These are phyloP conservation scores for Castor canadensis DNA, from an alignment of 2,113 vertebrate species.

Conservation along the genomic window DNA sequence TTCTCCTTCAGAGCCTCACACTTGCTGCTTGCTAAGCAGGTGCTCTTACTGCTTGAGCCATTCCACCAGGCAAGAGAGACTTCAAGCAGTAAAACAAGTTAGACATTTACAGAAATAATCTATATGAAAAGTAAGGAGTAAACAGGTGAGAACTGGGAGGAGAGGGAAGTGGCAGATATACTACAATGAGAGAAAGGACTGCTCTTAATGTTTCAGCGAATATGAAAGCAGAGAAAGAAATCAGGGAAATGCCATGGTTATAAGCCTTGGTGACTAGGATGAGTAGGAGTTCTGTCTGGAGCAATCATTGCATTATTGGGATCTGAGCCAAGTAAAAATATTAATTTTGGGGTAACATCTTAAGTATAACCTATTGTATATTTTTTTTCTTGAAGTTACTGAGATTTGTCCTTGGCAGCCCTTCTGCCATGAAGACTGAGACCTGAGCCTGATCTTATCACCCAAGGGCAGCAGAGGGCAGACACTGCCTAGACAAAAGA, in stretches of 20 bases:
- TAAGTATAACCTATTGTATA: not conserved
- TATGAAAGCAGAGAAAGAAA: not conserved
- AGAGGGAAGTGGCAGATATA: not conserved
- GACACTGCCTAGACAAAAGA: not conserved
- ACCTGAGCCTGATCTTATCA: not conserved
- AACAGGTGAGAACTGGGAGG: not conserved
- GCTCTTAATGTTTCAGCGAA: not conserved
- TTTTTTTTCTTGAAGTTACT: not conserved
- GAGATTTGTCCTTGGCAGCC: not conserved
- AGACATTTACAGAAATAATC: not conserved
- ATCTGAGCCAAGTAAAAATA: not conserved
- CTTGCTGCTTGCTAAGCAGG: too few species aligned
- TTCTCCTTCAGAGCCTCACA: too few species aligned
- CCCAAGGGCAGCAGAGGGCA: not conserved
- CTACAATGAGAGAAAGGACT: not conserved
- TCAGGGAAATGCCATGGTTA: not conserved
- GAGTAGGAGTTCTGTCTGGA: not conserved
- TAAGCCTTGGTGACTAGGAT: not conserved
- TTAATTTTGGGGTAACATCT: not conserved
- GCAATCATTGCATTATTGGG: not conserved
- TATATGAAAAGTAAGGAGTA: not conserved
- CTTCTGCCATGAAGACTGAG: not conserved
- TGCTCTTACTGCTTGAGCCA: too few species aligned
- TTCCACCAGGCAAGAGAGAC: too few species aligned
- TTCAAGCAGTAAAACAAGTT: not conserved